phyloP scores from a whole-genome alignment of 2,113 vertebrate genomes.

The Ginglymostoma cirratum region DNA sequence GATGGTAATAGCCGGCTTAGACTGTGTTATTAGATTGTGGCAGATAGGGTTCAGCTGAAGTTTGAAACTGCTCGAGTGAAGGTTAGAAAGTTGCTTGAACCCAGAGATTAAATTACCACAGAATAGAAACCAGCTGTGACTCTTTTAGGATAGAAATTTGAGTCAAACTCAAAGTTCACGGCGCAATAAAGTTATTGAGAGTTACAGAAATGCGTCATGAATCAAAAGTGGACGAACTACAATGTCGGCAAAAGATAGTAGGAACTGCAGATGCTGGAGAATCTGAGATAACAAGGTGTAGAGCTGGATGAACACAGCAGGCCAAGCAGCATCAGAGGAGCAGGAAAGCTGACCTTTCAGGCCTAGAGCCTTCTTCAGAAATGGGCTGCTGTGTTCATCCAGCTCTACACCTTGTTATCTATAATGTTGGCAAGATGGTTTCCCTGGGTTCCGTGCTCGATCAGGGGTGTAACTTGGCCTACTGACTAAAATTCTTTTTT shows the following conservation, averaged over 20 bases:
- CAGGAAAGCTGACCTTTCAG: too few relatives aligned
- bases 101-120: background rate
- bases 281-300: too few relatives aligned
- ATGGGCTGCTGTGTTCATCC: too few relatives aligned
- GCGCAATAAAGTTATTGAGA: background rate
- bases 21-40: background rate
- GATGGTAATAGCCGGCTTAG: constrained; percentile 24
- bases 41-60: constrained; percentile 2
- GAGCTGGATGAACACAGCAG: too few relatives aligned
- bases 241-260: too few relatives aligned
- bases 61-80: background rate
- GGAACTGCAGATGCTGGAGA: too few relatives aligned
- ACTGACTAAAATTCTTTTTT: background rate
- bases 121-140: background rate
- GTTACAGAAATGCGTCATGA: background rate
- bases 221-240: background rate
- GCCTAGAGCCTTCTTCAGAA: too few relatives aligned
- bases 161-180: background rate
- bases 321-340: too few relatives aligned
- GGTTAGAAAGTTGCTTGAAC: background rate
- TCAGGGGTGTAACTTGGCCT: too few relatives aligned
- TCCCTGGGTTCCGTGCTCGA: background rate
- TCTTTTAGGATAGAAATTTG: background rate
- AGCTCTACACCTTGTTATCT: too few relatives aligned
- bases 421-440: background rate